Percentiles rank a stretch among this genome's conserved stretches.
Evolutionary conservation across 2,888 invertebrate species (phyloP).

Genomic region (Elysia crispata): DNA sequence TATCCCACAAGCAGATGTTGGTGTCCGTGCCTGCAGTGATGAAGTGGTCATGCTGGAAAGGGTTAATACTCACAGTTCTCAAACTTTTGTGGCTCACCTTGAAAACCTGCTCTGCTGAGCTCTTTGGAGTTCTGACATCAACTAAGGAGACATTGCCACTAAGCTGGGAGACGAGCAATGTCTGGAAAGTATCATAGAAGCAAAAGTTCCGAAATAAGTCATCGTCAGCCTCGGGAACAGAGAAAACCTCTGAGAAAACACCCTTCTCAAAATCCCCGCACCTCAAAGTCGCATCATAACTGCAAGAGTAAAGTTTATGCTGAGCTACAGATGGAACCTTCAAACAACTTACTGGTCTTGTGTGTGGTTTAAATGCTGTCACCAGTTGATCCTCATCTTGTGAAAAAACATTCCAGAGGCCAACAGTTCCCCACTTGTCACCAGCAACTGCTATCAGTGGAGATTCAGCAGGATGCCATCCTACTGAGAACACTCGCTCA

Average conservation of each 20-base stretch:
- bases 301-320: slow-evolving; percentile 68
- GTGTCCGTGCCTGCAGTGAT: slow-evolving; percentile 74
- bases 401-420: slow-evolving; percentile 74
- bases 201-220: slow-evolving; percentile 69
- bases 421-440: slow-evolving; percentile 76
- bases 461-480: slow-evolving; percentile 74
- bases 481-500: slow-evolving; percentile 75
- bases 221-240: slow-evolving; percentile 67
- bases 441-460: slow-evolving; percentile 76
- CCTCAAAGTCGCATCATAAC: slow-evolving; percentile 78
- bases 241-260: slow-evolving; percentile 75
- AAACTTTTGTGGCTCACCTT: slow-evolving; percentile 60
- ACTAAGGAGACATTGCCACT: slow-evolving; percentile 75
- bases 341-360: slow-evolving; percentile 74
- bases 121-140: slow-evolving; percentile 69
- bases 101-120: slow-evolving; percentile 58
- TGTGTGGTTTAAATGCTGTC: slow-evolving; percentile 72
- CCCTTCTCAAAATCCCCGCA: slow-evolving; percentile 74
- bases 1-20: slow-evolving; percentile 75
- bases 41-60: slow-evolving; percentile 74
- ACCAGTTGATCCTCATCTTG: slow-evolving; percentile 59
- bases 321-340: slow-evolving; percentile 66
- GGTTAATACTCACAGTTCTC: slow-evolving; percentile 76
- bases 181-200: slow-evolving; percentile 63
- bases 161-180: slow-evolving; percentile 75